Percentiles rank a stretch among this genome's conserved stretches.
Evolutionary conservation across 2,113 vertebrate species (phyloP).

Genomic region (Climacteris rufus): DNA sequence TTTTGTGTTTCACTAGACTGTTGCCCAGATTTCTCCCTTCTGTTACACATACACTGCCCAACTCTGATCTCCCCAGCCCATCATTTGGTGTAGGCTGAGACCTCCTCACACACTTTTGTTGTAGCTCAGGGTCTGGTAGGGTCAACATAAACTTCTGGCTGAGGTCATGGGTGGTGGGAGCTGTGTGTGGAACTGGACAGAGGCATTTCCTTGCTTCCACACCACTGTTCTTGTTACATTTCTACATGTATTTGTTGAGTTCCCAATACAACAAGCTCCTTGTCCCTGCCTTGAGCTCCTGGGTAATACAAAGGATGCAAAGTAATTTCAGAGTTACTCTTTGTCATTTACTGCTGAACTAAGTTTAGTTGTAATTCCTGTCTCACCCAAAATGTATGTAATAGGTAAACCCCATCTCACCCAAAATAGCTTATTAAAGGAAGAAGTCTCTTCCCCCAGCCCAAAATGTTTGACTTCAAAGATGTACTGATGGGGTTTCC

Average conservation of each 20-base stretch:
- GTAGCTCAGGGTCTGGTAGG: background rate
- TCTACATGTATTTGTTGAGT: background rate
- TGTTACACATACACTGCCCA: background rate
- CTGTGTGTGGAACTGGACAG: background rate
- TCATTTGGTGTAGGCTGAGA: background rate
- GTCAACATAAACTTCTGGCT: background rate
- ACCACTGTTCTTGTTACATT: background rate
- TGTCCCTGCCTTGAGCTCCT: background rate
- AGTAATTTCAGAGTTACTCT: background rate
- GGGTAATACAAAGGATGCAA: background rate
- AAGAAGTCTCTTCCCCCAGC: background rate
- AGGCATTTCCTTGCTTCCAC: background rate
- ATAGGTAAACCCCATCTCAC: background rate
- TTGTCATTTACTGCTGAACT: background rate
- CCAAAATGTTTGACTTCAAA: conserved; percentile 21
- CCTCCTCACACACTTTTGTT: background rate
- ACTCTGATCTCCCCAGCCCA: background rate
- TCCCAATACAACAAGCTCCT: background rate
- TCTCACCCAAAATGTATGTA: background rate
- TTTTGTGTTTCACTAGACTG: conserved; percentile 13
- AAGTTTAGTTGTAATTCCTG: background rate
- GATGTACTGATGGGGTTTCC: background rate
- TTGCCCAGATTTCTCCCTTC: conserved; percentile 41
- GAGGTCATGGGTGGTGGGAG: background rate
- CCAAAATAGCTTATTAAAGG: conserved; percentile 22